Conservation (phyloP, 2,888 invertebrate genomes). For the Nesidiocoris tenuis region DNA sequence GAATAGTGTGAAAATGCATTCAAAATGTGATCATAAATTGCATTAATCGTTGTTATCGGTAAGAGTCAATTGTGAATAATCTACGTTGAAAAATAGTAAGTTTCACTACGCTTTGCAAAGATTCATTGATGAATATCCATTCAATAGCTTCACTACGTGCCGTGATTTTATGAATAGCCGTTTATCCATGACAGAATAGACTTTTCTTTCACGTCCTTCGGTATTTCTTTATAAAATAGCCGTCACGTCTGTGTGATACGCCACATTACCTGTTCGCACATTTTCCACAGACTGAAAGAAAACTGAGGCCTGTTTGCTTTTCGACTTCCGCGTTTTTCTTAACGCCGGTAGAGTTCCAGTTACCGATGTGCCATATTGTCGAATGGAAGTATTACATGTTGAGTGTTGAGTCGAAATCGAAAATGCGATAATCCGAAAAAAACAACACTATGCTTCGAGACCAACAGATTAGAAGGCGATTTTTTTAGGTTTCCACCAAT, state of each 20-base stretch:
- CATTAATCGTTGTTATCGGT: no score
- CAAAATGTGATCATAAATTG: no score
- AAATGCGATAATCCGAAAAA: no score
- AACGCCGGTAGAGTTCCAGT: neutral
- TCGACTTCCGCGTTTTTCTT: neutral
- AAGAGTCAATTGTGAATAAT: no score
- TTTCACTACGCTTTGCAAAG: neutral
- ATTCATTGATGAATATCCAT: neutral
- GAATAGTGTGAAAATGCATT: no score
- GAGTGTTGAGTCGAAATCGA: no score
- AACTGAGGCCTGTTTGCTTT: neutral
- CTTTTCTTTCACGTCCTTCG: neutral
- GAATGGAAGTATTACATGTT: no score
- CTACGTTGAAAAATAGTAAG: no score
- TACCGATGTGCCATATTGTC: neutral
- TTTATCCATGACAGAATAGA: neutral
- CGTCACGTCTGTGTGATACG: neutral
- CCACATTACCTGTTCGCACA: neutral
- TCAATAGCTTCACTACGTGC: neutral
- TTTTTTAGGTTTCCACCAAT: no score
- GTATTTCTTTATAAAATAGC: neutral
- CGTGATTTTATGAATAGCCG: neutral
- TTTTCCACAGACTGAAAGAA: neutral
- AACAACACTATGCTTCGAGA: no score
- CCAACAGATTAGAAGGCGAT: no score